A percentile compares a stretch with the other conserved stretches of the same genome.
Conservation (phyloP, 2,888 invertebrate genomes). For the Oithona nana region DNA sequence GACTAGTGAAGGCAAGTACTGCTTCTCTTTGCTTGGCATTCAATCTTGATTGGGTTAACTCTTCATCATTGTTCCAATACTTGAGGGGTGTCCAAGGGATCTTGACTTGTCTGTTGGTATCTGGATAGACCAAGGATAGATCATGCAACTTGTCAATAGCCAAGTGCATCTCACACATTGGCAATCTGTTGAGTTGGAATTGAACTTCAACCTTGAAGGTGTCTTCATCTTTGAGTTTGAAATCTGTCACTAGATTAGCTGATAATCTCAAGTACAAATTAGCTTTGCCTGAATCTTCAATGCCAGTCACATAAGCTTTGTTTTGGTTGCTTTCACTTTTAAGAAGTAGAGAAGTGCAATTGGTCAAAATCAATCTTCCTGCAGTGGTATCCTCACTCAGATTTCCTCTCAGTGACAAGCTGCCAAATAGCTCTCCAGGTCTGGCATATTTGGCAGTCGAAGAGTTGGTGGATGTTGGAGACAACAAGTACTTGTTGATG, state of each 20-base stretch:
- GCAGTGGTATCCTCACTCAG: constrained; percentile 63
- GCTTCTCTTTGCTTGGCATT: constrained; percentile 62
- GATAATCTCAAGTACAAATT: constrained; percentile 51
- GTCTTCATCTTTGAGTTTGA: constrained; percentile 41
- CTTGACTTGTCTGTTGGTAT: constrained; percentile 38
- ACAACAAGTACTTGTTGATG: constrained; percentile 45
- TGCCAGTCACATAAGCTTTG: constrained; percentile 23
- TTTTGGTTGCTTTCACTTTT: background rate
- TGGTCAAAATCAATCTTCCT: constrained; percentile 53
- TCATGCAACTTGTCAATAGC: constrained; percentile 55
- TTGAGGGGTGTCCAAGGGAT: constrained; percentile 48
- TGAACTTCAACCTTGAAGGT: constrained; percentile 50
- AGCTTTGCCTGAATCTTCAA: constrained; percentile 34
- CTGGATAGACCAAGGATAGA: constrained; percentile 50
- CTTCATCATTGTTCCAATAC: constrained; percentile 41
- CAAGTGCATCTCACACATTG: constrained; percentile 65
- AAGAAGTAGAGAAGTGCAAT: constrained; percentile 48
- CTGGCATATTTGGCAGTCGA: constrained; percentile 55
- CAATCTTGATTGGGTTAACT: constrained; percentile 37
- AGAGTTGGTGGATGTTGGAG: constrained; percentile 28
- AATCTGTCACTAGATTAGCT: constrained; percentile 40
- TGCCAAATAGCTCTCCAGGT: constrained; percentile 53
- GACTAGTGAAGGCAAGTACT: constrained; percentile 51
- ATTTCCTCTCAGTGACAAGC: constrained; percentile 45
- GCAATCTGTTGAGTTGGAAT: constrained; percentile 56